Conservation (phyloP, 2,888 invertebrate species). For the Zygogramma bicolorata region DNA sequence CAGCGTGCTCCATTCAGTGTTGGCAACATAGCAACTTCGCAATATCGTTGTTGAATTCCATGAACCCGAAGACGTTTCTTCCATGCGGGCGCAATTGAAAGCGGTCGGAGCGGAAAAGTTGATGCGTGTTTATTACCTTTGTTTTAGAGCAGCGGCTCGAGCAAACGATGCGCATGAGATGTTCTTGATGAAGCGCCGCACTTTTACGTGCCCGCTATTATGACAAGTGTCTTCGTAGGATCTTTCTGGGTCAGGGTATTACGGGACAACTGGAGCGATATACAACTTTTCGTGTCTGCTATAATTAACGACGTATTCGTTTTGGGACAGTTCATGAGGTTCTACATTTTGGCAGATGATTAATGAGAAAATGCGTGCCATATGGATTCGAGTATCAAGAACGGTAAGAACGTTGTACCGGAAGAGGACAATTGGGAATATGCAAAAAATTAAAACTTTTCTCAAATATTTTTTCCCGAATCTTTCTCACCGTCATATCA, state of each 20-base stretch:
- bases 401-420: too few relatives aligned
- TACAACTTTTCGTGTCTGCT: too few relatives aligned
- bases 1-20: too few relatives aligned
- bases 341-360: too few relatives aligned
- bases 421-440: too few relatives aligned
- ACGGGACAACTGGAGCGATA: neutral
- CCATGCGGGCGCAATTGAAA: slow-evolving; percentile 25
- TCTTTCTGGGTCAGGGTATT: neutral
- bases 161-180: slow-evolving; percentile 27
- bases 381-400: too few relatives aligned
- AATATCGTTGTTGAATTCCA: neutral
- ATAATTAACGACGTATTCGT: too few relatives aligned
- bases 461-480: too few relatives aligned
- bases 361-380: too few relatives aligned
- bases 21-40: neutral
- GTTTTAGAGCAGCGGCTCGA: slow-evolving; percentile 27
- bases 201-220: slow-evolving; percentile 1
- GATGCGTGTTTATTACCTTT: slow-evolving; percentile 37
- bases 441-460: too few relatives aligned
- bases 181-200: slow-evolving; percentile 22
- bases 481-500: too few relatives aligned
- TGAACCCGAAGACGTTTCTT: slow-evolving; percentile 1
- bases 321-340: too few relatives aligned
- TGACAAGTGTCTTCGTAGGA: neutral
- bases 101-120: slow-evolving; percentile 29